These are phyloP conservation scores for Oncorhynchus keta DNA, from an alignment of 2,113 vertebrate species.

Conservation along the genomic window DNA sequence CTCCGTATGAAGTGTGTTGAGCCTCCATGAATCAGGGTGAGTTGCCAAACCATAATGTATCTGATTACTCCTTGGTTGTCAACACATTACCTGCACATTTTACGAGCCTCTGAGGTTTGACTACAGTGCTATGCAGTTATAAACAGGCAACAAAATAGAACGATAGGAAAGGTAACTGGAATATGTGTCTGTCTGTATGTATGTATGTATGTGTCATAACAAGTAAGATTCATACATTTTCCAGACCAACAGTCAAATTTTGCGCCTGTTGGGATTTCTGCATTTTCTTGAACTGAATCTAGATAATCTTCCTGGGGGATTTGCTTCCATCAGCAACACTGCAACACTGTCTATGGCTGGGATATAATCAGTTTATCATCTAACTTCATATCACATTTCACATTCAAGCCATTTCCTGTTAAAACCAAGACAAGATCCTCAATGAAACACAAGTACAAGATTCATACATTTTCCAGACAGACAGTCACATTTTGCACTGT, in stretches of 20 bases:
- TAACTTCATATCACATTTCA: conserved; percentile 3
- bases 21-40: background rate
- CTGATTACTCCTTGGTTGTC: background rate
- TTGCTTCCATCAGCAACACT: conserved; percentile 63
- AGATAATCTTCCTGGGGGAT: conserved; percentile 81
- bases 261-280: conserved; percentile 40
- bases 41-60: background rate
- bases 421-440: background rate
- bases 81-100: background rate
- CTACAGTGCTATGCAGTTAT: background rate
- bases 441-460: conserved; percentile 6
- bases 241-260: conserved; percentile 42
- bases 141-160: background rate
- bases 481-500: conserved; percentile 49
- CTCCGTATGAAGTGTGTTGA: background rate
- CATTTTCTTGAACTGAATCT: conserved; percentile 31
- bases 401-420: conserved; percentile 16
- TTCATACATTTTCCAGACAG: conserved; percentile 23
- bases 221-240: conserved; percentile 28
- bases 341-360: background rate
- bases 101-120: background rate
- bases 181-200: background rate
- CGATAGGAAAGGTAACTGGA: background rate
- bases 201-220: background rate
- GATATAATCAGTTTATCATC: conserved; percentile 32